phyloP scores from a whole-genome alignment of 2,797 vertebrate genomes.

The Heteromormyrus szaboi region DNA sequence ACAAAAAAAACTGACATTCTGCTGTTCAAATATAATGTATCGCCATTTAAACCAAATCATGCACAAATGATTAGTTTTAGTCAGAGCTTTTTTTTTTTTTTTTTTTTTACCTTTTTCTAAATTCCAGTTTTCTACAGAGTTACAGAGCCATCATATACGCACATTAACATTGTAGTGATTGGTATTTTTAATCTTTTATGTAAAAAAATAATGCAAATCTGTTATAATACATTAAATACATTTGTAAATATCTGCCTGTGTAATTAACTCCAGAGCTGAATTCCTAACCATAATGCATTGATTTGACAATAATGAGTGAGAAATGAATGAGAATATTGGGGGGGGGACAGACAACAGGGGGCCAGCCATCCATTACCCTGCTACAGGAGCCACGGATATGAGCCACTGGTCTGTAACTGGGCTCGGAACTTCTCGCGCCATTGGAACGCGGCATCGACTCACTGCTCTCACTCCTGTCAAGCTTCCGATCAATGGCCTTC shows the following conservation, averaged over 20 bases:
- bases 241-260: neutral
- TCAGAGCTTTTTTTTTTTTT: neutral
- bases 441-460: constrained; percentile 63
- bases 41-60: neutral
- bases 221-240: neutral
- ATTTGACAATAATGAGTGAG: neutral
- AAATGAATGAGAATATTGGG: neutral
- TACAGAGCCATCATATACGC: neutral
- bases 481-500: constrained; percentile 66
- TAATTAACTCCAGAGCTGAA: neutral
- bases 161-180: neutral
- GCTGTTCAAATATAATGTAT: neutral
- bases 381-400: constrained; percentile 67
- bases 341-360: neutral
- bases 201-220: neutral
- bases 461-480: constrained; percentile 68
- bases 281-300: neutral
- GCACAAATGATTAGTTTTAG: neutral
- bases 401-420: constrained; percentile 65
- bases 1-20: neutral
- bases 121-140: neutral
- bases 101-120: neutral
- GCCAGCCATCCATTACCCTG: constrained; percentile 60
- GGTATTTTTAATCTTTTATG: neutral
- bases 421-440: constrained; percentile 63